A percentile compares a stretch with the other conserved stretches of the same genome.
phyloP scores from a whole-genome alignment of 2,888 invertebrate genomes.

The Synergus laeviventris region DNA sequence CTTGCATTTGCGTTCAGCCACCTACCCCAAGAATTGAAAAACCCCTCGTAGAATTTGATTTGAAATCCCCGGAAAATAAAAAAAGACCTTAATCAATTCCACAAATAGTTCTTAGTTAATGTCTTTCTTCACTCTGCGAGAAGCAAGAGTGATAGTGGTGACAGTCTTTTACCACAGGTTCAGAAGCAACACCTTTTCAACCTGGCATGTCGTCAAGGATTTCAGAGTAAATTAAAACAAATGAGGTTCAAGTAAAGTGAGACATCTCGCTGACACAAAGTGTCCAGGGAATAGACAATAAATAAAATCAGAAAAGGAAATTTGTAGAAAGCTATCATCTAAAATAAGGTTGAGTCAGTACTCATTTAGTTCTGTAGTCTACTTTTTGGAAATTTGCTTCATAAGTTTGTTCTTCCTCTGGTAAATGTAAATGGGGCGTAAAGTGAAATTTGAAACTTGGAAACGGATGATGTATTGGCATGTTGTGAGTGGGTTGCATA shows the following conservation, averaged over 20 bases:
- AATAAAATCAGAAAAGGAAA: too few species aligned
- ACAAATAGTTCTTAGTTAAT: background rate
- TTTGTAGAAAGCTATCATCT: too few species aligned
- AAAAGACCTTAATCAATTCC: background rate
- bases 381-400: background rate
- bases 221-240: background rate
- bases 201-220: background rate
- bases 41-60: background rate
- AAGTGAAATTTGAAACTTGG: background rate
- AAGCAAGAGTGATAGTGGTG: background rate
- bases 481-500: constrained; percentile 4
- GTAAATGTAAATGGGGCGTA: background rate
- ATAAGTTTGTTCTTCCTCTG: background rate
- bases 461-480: constrained; percentile 21
- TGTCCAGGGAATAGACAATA: background rate
- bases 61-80: background rate
- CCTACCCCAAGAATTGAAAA: constrained; percentile 1
- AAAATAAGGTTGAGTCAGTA: too few species aligned
- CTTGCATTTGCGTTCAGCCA: background rate
- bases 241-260: background rate
- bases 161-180: background rate
- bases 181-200: background rate
- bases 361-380: background rate
- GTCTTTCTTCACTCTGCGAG: background rate
- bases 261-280: background rate